Conservation (phyloP, 2,797 vertebrate species). For the Percopsis omiscomaycus region DNA sequence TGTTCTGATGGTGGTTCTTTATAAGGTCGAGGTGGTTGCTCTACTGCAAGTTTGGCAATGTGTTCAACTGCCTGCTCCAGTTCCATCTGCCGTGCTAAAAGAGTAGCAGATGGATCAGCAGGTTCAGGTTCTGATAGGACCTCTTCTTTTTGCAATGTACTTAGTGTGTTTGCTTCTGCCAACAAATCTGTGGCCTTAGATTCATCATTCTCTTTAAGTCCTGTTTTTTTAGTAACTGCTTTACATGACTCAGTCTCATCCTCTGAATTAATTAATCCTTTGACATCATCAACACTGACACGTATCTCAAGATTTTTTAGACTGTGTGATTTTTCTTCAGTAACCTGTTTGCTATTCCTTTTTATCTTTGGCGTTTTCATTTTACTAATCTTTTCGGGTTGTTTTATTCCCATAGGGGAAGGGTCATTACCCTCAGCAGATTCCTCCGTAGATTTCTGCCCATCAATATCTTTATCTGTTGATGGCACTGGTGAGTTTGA, state of each 20-base stretch:
- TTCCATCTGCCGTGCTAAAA: slow-evolving; percentile 90
- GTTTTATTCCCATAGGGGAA: slow-evolving; percentile 65
- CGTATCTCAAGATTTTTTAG: slow-evolving; percentile 86
- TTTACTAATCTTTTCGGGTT: slow-evolving; percentile 72
- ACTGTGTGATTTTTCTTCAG: slow-evolving; percentile 83
- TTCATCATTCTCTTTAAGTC: slow-evolving; percentile 75
- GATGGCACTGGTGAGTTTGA: slow-evolving; percentile 39
- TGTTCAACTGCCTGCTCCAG: slow-evolving; percentile 96
- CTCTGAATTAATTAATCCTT: slow-evolving; percentile 76
- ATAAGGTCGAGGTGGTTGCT: slow-evolving; percentile 76
- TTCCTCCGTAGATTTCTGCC: slow-evolving; percentile 68
- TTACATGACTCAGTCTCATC: slow-evolving; percentile 74
- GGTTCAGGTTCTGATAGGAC: slow-evolving; percentile 74
- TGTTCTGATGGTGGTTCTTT: slow-evolving; percentile 81
- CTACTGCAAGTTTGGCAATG: slow-evolving; percentile 90
- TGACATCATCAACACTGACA: slow-evolving; percentile 83
- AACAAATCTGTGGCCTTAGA: slow-evolving; percentile 50
- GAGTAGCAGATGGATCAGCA: slow-evolving; percentile 81
- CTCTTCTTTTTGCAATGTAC: slow-evolving; percentile 78
- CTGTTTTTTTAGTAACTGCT: slow-evolving; percentile 56
- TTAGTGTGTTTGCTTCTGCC: slow-evolving; percentile 70
- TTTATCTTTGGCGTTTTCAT: slow-evolving; percentile 80
- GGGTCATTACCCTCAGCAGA: slow-evolving; percentile 73
- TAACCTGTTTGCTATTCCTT: slow-evolving; percentile 78
- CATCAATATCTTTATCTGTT: slow-evolving; percentile 71